Evolutionary conservation across 2,888 invertebrate species (phyloP).

Genomic region (Cephalotes varians): DNA sequence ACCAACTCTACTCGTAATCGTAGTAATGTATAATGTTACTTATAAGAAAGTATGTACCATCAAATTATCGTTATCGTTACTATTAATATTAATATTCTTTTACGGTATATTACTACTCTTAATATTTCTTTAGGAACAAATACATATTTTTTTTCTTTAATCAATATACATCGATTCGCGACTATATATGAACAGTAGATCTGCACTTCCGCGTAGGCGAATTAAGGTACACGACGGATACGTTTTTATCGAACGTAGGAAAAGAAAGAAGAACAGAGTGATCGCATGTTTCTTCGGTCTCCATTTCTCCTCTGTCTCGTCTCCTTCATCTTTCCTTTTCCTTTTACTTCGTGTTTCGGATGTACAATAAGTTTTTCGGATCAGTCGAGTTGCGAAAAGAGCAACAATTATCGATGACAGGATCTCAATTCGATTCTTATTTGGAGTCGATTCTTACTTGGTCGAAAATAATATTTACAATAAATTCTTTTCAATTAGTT

Average conservation of each 20-base stretch:
- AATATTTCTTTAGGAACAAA: conserved; percentile 84
- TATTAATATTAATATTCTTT: conserved; percentile 79
- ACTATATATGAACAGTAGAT: conserved; percentile 81
- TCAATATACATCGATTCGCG: conserved; percentile 85
- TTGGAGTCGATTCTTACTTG: conserved; percentile 3
- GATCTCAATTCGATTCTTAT: not conserved
- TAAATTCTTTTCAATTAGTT: not conserved
- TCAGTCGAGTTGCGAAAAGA: conserved; percentile 34
- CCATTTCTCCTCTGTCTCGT: conserved; percentile 26
- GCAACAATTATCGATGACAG: conserved; percentile 38
- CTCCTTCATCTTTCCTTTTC: conserved; percentile 67
- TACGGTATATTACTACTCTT: conserved; percentile 79
- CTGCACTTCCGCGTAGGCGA: conserved; percentile 77
- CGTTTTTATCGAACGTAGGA: conserved; percentile 58
- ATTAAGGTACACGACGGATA: conserved; percentile 75
- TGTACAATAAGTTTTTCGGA: conserved; percentile 11
- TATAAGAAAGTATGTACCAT: conserved; percentile 85
- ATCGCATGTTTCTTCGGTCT: conserved; percentile 32
- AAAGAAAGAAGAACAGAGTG: conserved; percentile 50
- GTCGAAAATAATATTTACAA: conserved; percentile 34
- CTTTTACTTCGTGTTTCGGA: conserved; percentile 45
- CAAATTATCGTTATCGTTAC: conserved; percentile 83
- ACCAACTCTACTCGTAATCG: conserved; percentile 84
- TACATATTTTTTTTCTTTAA: conserved; percentile 80
- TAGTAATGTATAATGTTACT: conserved; percentile 82